Evolutionary conservation across 2,113 vertebrate genomes (phyloP), one percentile per base, ranked within the genome.

Genomic region (Ramphastos sulfuratus): DNA sequence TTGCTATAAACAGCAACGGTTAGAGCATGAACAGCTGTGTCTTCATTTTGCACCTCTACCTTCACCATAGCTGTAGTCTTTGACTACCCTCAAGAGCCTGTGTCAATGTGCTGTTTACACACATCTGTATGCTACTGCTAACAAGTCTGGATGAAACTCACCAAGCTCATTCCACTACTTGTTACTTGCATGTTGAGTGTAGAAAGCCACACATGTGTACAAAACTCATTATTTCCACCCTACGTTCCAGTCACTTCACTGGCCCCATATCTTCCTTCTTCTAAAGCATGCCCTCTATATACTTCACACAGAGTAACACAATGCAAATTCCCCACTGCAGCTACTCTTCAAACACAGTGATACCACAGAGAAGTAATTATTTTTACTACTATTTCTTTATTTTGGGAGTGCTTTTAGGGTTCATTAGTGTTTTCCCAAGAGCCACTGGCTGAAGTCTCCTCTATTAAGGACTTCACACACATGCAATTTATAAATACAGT

Each of bases 81-180:
- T 11, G 31, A 33, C n/a, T n/a, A n/a, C n/a, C n/a, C n/a, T n/a
- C n/a, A n/a, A n/a, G n/a, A n/a, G n/a, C n/a, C n/a, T n/a, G n/a
- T n/a, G n/a, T 31, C 20, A 5, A 31, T 0, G 0, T 8, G 31
- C 11, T 64, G 15, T 77, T 31, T 28, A 54, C 31, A 27, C 7
- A 28, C 56, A 28, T 44, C 44, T 46, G 56, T 19, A 27, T 1
- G 2, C 17, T 64, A 28, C 80, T 42, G 77, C 12, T 10, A 89
- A 46, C 27, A 61, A 56, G 54, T 4, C 72, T 67, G 69, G 37
- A 54, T 8, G 33, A 1, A 65, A 27, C 74, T 48, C 33, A 39
- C 35, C 60, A 52, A 25, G 35, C n/a, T 67, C 48, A 30, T 37
- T 8, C 0, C 7, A 8, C 9, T 31, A 18, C 20, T 44, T 59